Evolutionary conservation across 2,113 vertebrate species (phyloP).

Genomic region (Entelurus aequoreus): DNA sequence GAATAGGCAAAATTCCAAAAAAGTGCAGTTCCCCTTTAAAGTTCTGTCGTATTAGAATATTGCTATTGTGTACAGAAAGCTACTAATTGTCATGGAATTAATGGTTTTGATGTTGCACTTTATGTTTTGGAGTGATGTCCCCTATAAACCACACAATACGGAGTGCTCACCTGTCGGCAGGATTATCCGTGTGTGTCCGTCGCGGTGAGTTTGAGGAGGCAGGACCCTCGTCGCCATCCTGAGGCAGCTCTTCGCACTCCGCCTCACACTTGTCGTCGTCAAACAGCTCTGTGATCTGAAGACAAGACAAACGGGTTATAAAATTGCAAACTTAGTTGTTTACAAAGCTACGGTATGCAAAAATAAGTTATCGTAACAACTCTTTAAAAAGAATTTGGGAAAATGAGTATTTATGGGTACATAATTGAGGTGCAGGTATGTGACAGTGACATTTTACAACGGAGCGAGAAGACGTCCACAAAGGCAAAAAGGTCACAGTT

Average conservation of each 20-base stretch:
- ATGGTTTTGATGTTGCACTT: neutral
- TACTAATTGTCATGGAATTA: neutral
- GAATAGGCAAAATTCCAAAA: too few species aligned
- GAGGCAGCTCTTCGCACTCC: conserved; percentile 86
- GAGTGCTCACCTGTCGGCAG: conserved; percentile 52
- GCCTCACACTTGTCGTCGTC: conserved; percentile 91
- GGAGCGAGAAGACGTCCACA: neutral
- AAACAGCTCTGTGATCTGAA: conserved; percentile 90
- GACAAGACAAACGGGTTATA: neutral
- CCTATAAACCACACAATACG: neutral
- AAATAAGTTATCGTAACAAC: too few species aligned
- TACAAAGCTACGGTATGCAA: too few species aligned
- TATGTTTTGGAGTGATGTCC: neutral
- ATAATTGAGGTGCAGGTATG: too few species aligned
- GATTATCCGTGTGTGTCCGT: conserved; percentile 54
- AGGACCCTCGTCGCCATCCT: conserved; percentile 80
- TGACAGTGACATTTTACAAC: too few species aligned
- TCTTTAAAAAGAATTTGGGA: too few species aligned
- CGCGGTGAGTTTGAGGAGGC: conserved; percentile 49
- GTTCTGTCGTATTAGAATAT: too few species aligned
- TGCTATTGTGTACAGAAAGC: too few species aligned
- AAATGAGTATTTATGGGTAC: too few species aligned
- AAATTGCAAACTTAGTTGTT: too few species aligned
- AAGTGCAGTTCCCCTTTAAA: too few species aligned
- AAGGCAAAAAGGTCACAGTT: neutral